phyloP scores from a whole-genome alignment of 2,888 invertebrate species.

The Machimus rusticus region DNA sequence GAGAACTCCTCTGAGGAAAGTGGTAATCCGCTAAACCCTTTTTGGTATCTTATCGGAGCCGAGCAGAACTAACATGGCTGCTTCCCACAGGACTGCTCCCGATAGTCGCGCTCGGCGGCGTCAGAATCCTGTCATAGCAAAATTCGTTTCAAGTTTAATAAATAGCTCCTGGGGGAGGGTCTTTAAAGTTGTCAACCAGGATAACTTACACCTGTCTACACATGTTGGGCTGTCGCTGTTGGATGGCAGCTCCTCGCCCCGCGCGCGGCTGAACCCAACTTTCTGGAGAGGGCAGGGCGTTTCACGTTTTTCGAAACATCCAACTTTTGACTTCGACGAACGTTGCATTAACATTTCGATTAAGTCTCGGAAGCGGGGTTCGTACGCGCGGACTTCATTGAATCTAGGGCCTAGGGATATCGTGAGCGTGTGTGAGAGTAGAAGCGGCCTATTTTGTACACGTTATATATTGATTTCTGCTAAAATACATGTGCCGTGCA shows the following conservation, averaged over 20 bases:
- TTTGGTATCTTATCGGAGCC: background rate
- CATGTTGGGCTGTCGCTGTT: background rate
- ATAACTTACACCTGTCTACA: constrained; percentile 8
- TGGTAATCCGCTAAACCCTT: background rate
- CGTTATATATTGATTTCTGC: background rate
- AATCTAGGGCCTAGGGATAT: background rate
- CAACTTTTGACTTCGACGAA: background rate
- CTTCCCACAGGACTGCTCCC: background rate
- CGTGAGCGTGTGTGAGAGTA: background rate
- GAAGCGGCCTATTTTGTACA: background rate
- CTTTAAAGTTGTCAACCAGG: background rate
- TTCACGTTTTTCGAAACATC: background rate
- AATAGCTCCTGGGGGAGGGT: background rate
- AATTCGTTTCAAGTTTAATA: background rate
- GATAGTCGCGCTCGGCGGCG: background rate
- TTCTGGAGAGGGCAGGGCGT: background rate
- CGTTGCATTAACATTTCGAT: background rate
- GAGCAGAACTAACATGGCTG: background rate
- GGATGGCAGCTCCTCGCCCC: background rate
- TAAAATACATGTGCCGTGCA: background rate
- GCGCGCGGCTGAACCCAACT: no score
- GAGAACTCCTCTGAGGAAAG: background rate
- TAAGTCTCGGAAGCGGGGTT: background rate
- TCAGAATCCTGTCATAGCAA: background rate
- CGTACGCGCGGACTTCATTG: background rate